These are phyloP conservation scores for Paratrypauchen microcephalus DNA, from an alignment of 2,797 vertebrate species.

Conservation along the genomic window DNA sequence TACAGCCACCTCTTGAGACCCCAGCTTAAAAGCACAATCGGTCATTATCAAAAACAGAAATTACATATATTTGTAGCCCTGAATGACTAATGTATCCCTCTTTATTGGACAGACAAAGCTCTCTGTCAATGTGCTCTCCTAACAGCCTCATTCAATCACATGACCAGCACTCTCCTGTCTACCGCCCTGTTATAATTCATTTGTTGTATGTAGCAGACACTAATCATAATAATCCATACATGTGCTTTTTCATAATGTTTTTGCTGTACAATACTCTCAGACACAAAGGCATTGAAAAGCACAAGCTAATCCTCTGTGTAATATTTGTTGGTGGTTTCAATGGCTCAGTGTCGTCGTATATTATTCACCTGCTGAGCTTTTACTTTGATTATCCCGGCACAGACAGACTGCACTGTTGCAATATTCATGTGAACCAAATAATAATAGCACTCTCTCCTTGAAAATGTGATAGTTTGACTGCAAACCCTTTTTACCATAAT, in stretches of 20 bases:
- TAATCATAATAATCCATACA: constrained; percentile 18
- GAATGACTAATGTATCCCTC: constrained; percentile 7
- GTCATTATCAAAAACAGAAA: not conserved
- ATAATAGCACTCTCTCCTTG: constrained; percentile 47
- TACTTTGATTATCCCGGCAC: constrained; percentile 48
- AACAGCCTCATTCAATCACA: constrained; percentile 12
- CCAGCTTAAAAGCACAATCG: not conserved
- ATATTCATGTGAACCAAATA: constrained; percentile 64
- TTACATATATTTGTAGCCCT: not conserved
- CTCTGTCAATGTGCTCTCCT: constrained; percentile 13
- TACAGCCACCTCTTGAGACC: not conserved
- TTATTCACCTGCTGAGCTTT: constrained; percentile 44
- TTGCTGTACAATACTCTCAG: not conserved
- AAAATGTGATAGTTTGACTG: constrained; percentile 60
- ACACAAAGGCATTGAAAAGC: constrained; percentile 22
- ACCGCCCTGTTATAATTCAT: constrained; percentile 9
- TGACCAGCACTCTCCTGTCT: constrained; percentile 20
- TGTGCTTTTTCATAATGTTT: constrained; percentile 24
- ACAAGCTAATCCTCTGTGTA: constrained; percentile 25
- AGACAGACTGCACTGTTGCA: constrained; percentile 41
- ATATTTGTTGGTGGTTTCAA: constrained; percentile 18
- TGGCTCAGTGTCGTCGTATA: constrained; percentile 33
- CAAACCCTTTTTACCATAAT: not conserved
- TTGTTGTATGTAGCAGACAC: constrained; percentile 13
- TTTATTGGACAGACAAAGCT: constrained; percentile 14